Conservation (phyloP, 2,113 vertebrate genomes). For the Laterallus jamaicensis region DNA sequence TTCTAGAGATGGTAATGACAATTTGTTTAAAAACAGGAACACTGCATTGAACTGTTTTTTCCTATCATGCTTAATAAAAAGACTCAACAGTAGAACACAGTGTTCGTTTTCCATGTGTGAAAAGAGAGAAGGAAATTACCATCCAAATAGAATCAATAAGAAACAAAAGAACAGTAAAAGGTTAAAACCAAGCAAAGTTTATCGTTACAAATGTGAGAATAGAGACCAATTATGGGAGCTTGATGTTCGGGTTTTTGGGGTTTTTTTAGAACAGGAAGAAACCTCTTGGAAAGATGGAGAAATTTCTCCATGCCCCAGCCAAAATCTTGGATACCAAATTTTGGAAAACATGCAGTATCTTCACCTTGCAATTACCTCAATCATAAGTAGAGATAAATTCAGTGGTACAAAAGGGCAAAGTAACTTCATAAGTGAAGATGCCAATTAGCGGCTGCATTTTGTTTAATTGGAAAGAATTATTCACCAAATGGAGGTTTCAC, state of each 20-base stretch:
- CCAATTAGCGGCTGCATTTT: neutral
- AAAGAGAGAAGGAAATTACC: neutral
- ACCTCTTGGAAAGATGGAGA: neutral
- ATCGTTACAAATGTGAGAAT: neutral
- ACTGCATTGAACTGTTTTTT: neutral
- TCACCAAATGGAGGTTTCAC: neutral
- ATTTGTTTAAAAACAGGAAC: neutral
- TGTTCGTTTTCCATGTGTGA: neutral
- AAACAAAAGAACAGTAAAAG: neutral
- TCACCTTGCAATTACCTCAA: neutral
- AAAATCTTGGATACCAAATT: neutral
- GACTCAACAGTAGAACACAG: neutral
- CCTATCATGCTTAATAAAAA: neutral
- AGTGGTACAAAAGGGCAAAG: neutral
- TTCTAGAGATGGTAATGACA: neutral
- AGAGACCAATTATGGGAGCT: too few species aligned
- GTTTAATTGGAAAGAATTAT: neutral
- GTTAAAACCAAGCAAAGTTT: neutral
- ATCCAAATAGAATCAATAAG: neutral
- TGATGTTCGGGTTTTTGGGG: too few species aligned
- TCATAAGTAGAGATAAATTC: neutral
- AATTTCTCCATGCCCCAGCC: neutral
- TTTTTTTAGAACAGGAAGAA: neutral
- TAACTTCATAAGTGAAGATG: neutral
- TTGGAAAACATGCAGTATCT: neutral